Conservation (phyloP, 2,888 invertebrate genomes). For the Amphipyra tragopoginis region DNA sequence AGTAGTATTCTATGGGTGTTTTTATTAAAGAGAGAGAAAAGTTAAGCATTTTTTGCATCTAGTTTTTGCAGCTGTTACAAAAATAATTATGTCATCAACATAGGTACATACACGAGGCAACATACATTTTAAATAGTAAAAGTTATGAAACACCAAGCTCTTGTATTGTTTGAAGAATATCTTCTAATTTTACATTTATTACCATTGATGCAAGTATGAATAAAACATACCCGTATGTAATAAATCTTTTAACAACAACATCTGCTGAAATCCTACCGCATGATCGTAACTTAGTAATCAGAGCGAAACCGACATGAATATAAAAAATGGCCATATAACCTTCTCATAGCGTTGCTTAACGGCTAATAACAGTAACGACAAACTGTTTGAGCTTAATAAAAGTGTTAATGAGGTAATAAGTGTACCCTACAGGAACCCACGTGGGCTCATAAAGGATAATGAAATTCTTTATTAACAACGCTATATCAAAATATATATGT, state of each 20-base stretch:
- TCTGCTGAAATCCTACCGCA: constrained; percentile 5
- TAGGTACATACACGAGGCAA: too few relatives aligned
- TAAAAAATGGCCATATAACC: constrained; percentile 49
- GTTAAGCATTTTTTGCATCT: too few relatives aligned
- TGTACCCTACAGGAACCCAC: constrained; percentile 53
- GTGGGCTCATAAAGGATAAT: constrained; percentile 73
- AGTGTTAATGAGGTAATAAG: constrained; percentile 68
- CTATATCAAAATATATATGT: constrained; percentile 35
- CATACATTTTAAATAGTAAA: too few relatives aligned
- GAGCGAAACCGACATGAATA: constrained; percentile 21
- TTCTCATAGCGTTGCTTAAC: constrained; percentile 56
- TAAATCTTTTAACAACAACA: neutral
- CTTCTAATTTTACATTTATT: neutral
- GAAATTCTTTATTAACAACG: constrained; percentile 70
- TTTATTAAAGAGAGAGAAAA: constrained; percentile 16
- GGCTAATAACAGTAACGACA: constrained; percentile 60
- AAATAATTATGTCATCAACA: too few relatives aligned
- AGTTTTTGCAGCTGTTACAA: too few relatives aligned
- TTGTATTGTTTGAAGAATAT: too few relatives aligned
- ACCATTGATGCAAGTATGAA: neutral
- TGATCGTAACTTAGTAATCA: constrained; percentile 37
- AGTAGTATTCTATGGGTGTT: neutral
- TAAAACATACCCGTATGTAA: neutral
- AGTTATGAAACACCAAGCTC: too few relatives aligned
- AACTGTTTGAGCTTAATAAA: constrained; percentile 65